Base-by-base conservation (phyloP, 2,888 invertebrate genomes). In the Gordius sp. region DNA sequence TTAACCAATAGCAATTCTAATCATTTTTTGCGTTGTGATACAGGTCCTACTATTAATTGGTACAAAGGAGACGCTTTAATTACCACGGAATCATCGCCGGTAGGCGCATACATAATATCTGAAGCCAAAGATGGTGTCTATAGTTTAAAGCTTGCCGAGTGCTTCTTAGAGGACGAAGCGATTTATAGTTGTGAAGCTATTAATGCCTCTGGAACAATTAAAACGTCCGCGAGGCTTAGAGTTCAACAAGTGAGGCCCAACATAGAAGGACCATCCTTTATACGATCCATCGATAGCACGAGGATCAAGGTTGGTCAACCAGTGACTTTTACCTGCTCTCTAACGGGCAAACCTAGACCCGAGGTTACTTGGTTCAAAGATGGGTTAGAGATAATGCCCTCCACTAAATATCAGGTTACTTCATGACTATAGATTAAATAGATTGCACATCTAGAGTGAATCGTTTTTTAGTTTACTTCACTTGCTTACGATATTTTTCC, bases 81-180 rank as follows among this genome's bases (percentile, higher is more conserved):
- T n/a, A n/a, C n/a, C n/a, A n/a, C n/a, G n/a, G n/a, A n/a, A n/a
- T n/a, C n/a, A n/a, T n/a, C n/a, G n/a, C n/a, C n/a, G n/a, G n/a
- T n/a, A n/a, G n/a, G n/a, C n/a, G n/a, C n/a, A n/a, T n/a, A n/a
- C n/a, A n/a, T n/a, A n/a, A n/a, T n/a, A n/a, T n/a, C 23, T n/a
- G 47, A 47, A 47, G 8, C 47, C 13, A 47, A 47, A 47, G 47
- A 47, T n/a, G 16, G 8, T 18, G 76, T 77, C 61, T 84, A 81
- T 66, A 81, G 80, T 41, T 73, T 97, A 59, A 80, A 79, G 66
- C 82, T 97, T 64, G 80, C 84, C 20, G 87, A 89, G 70, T 87
- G 86, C 23, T 89, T 87, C 77, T 89, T 89, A 25, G 93, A 97
- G 72, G 93, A 97, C 68, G 89, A 91, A 68, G 97, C 93, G n/a